These are phyloP conservation scores for Oriolus oriolus DNA, from an alignment of 2,113 vertebrate genomes.

Conservation along the genomic window DNA sequence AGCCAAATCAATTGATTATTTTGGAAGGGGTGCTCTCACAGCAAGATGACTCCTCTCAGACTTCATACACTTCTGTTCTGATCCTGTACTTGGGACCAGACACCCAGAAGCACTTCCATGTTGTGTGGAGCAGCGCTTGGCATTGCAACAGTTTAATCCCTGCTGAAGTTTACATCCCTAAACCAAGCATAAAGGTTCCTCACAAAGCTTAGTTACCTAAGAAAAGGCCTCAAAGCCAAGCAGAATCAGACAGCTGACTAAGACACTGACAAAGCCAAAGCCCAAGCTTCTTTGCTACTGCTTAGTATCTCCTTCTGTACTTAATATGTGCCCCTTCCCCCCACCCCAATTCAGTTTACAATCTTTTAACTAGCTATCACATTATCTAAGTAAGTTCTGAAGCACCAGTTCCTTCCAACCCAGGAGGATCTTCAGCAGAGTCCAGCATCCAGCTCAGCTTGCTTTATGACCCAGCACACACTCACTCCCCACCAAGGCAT, in stretches of 20 bases:
- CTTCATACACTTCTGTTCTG: background rate
- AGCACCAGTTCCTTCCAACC: background rate
- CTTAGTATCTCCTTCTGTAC: background rate
- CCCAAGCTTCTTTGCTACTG: background rate
- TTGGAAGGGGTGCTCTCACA: background rate
- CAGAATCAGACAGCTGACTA: background rate
- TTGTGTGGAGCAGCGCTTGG: background rate
- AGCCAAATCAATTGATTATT: background rate
- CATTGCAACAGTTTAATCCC: background rate
- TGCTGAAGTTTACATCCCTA: background rate
- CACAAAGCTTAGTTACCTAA: background rate
- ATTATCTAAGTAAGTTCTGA: background rate
- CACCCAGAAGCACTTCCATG: background rate
- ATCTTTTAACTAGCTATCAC: background rate
- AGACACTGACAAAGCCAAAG: background rate
- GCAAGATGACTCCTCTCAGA: background rate
- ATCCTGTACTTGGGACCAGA: background rate
- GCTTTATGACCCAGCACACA: background rate
- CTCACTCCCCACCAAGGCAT: background rate
- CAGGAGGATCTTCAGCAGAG: background rate
- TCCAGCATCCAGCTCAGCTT: rapidly evolving
- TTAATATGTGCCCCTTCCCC: background rate
- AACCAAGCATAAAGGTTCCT: background rate
- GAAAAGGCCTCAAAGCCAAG: background rate
- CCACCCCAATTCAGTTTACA: background rate